Evolutionary conservation across 2,113 vertebrate genomes (phyloP), one percentile per base, ranked within the genome.

Genomic region (Aythya baeri): DNA sequence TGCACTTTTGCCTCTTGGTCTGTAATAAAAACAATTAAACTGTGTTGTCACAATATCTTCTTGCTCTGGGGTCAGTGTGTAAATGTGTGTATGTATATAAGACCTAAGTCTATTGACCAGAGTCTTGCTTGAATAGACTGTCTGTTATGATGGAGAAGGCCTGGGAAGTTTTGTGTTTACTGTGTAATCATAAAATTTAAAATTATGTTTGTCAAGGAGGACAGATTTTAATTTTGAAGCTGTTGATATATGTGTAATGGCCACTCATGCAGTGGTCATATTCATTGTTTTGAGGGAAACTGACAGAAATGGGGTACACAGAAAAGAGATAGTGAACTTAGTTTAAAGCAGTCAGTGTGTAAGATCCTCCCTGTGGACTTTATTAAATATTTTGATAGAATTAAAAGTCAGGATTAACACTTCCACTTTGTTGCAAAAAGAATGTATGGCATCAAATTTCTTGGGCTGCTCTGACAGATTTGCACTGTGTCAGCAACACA

Each of bases 301-400:
- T 68, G 34, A 31, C 20, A 72, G 50, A 75, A 81, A 57, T 26
- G 44, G 5, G 89, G 17, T 62, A n/a, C 87, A 31, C 86, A 75
- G 41, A 43, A 55, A 88, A 87, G 70, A 81, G 31, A 75, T 54
- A 70, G 52, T 50, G 66, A 91, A 44, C 41, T 84, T 20, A 65
- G 7, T 71, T 95, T 95, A 76, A 95, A 93, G 43, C 2, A 7
- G 36, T 81, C 62, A 27, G 6, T 44, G 21, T 17, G 4, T 46
- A 81, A 78, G 38, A 50, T 49, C n/a, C 41, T 85, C 62, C 43
- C 41, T 43, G 38, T 41, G 46, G 70, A 65, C 26, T 79, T 74
- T 38, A 70, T 74, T 76, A 95, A 83, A 92, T 84, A 67, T 92
- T 94, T 95, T 93, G 89, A 59, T 52, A 87, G 66, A 32, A 67